Percentiles rank a stretch among this genome's conserved stretches.
Conservation (phyloP, 2,113 vertebrate species). For the Calidris pugnax region DNA sequence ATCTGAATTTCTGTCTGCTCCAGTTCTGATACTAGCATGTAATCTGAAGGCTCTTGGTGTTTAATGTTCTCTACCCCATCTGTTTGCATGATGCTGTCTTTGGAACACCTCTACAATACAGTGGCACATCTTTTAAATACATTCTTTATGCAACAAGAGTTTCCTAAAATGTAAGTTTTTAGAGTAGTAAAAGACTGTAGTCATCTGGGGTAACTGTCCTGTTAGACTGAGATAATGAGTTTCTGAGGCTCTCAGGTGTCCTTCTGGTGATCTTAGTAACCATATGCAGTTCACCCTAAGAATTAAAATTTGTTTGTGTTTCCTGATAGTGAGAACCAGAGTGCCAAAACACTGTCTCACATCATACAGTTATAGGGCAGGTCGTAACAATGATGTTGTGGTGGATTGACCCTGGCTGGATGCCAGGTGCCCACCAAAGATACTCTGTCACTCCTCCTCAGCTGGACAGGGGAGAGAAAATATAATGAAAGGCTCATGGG, state of each 20-base stretch:
- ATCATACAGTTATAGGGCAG: not conserved
- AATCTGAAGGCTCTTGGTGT: constrained; percentile 43
- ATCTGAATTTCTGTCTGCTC: not conserved
- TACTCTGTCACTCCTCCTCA: not conserved
- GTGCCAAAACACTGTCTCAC: not conserved
- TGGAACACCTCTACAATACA: constrained; percentile 11
- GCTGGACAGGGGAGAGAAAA: not conserved
- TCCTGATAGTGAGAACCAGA: not conserved
- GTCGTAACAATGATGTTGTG: not conserved
- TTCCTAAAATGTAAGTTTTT: constrained; percentile 36
- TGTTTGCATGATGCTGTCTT: constrained; percentile 28
- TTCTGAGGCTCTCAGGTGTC: not conserved
- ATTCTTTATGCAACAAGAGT: constrained; percentile 32
- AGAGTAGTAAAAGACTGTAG: constrained; percentile 23
- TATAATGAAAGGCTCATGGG: not conserved
- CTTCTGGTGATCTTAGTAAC: constrained; percentile 6
- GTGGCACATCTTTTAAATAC: not conserved
- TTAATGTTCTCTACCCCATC: constrained; percentile 45
- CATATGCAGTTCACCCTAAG: not conserved
- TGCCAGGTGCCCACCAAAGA: not conserved
- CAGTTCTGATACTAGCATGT: not conserved
- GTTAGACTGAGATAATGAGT: constrained; percentile 30
- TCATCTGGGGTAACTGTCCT: not conserved
- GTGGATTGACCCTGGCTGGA: not conserved
- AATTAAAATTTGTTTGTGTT: not conserved